Base-by-base conservation (phyloP, 2,113 vertebrate genomes). In the Cercocebus atys region DNA sequence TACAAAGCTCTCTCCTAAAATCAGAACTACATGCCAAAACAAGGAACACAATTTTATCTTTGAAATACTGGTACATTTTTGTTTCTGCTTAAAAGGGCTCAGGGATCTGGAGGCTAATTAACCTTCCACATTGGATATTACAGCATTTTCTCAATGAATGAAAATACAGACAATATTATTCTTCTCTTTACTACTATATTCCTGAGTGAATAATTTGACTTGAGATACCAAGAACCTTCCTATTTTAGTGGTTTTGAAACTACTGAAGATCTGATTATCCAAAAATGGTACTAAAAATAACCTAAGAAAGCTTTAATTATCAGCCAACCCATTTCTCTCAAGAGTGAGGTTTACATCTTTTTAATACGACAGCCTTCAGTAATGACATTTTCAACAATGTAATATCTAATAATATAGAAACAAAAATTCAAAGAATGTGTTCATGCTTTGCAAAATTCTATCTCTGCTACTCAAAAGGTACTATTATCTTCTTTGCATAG, bases 341-440 rank as follows among this genome's bases (percentile, higher is more conserved):
- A 68, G 47, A 27, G 27, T 70, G 22, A 93, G 27, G 55, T 81
- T 76, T 52, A 70, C 4, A 38, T 13, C 22, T 82, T 75, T 86
- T 32, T 7, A 22, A 82, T 91, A 75, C 25, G 45, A 35, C 6
- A 70, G 38, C 22, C 55, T 82, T 75, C 32, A 78, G 47, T 47
- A 75, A 81, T 20, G 80, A 59, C 10, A 76, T 88, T 35, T 94
- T 83, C 90, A 43, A 81, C 32, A 75, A 86, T 55, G 13, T 82
- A 90, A 10, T 82, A 64, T 38, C 47, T 87, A 93, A 45, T 59
- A 91, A 70, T 70, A 87, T 4, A 73, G 20, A 86, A 82, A 81
- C 59, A 93, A 72, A 92, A 55, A 86, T 90, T 86, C 57, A 82
- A 93, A 95, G 80, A 86, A 59, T 64, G 45, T 57, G 35, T 88